These are phyloP conservation scores for Drosophila paramelanica DNA, from an alignment of 2,888 invertebrate species.

Conservation along the genomic window DNA sequence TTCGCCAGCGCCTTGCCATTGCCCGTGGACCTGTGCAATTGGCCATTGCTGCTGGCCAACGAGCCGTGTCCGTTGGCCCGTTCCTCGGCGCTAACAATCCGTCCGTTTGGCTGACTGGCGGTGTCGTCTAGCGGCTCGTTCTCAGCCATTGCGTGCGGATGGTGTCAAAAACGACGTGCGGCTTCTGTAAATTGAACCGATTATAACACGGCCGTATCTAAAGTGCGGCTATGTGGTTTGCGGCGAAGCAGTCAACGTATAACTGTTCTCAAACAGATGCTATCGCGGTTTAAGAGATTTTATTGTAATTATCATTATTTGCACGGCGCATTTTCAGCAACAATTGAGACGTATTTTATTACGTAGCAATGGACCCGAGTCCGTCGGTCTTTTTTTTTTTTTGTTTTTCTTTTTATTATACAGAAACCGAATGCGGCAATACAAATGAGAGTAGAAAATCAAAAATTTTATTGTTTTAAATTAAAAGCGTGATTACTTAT, in stretches of 20 bases:
- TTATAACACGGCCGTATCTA: slow-evolving; percentile 31
- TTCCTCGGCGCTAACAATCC: slow-evolving; percentile 62
- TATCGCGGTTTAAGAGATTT: slow-evolving; percentile 6
- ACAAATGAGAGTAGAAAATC: background rate
- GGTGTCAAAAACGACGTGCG: slow-evolving; percentile 19
- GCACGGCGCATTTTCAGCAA: slow-evolving; percentile 1
- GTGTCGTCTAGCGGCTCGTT: slow-evolving; percentile 77
- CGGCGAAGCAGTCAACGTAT: slow-evolving; percentile 4
- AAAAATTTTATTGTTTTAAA: background rate
- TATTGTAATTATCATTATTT: slow-evolving; percentile 32
- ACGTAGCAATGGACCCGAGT: slow-evolving; percentile 2
- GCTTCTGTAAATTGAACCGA: slow-evolving; percentile 50
- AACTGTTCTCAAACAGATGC: slow-evolving; percentile 11
- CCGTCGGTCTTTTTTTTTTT: background rate
- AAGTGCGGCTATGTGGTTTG: slow-evolving; percentile 26
- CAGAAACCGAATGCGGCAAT: background rate
- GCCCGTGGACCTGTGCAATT: slow-evolving; percentile 21
- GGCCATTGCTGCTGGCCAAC: slow-evolving; percentile 27
- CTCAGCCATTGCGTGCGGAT: slow-evolving; percentile 71
- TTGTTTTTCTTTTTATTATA: background rate
- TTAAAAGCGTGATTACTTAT: background rate
- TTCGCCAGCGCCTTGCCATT: slow-evolving; percentile 55
- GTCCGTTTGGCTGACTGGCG: slow-evolving; percentile 64
- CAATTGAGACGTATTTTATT: slow-evolving; percentile 12
- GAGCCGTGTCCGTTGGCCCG: slow-evolving; percentile 54